phyloP scores from a whole-genome alignment of 2,113 vertebrate species.

The Erpornis zantholeuca region DNA sequence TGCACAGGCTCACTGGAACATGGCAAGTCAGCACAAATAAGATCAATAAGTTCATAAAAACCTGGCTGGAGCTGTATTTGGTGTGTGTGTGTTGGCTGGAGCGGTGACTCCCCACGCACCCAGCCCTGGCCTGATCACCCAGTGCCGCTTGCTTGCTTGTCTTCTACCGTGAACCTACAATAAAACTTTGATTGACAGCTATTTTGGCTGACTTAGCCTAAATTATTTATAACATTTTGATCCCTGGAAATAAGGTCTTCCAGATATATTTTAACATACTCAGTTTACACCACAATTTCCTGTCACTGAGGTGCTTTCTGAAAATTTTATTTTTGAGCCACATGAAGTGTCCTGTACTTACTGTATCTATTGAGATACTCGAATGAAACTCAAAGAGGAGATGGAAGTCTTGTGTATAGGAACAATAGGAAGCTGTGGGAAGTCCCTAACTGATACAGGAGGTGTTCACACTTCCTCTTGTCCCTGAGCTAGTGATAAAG shows the following conservation, averaged over 20 bases:
- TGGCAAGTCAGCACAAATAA: too few species aligned
- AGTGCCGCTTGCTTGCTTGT: too few species aligned
- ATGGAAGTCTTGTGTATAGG: not conserved
- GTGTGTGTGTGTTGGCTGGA: too few species aligned
- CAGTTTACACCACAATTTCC: not conserved
- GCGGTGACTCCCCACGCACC: too few species aligned
- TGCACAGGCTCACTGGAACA: too few species aligned
- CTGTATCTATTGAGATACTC: not conserved
- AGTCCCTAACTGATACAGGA: not conserved
- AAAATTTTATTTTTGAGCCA: not conserved
- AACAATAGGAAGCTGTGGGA: not conserved
- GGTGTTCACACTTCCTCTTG: not conserved
- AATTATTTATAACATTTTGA: too few species aligned
- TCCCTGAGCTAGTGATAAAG: not conserved
- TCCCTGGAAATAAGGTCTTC: not conserved
- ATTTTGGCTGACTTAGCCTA: too few species aligned
- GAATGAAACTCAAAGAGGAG: not conserved
- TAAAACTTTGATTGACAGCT: too few species aligned
- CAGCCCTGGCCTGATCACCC: too few species aligned
- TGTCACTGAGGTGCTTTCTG: not conserved
- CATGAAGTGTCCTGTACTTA: not conserved
- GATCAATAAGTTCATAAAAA: too few species aligned
- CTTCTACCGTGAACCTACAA: too few species aligned
- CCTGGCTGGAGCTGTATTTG: too few species aligned
- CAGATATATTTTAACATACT: not conserved